Evolutionary conservation across 1,140 invertebrate genomes (phyloP), one percentile per base, ranked within the genome.

Genomic region (Ridgeia piscesae): DNA sequence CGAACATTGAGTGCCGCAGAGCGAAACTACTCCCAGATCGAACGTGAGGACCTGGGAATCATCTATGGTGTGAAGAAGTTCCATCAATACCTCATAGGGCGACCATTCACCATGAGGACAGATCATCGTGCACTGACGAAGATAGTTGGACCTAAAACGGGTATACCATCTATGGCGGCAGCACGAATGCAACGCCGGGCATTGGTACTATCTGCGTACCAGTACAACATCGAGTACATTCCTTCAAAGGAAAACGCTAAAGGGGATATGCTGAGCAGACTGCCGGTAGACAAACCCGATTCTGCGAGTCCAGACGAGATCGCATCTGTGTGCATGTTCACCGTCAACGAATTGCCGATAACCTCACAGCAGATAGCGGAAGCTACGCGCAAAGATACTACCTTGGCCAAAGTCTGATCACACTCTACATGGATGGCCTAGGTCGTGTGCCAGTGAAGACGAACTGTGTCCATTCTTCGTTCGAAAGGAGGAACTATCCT

Each of bases 111-210:
- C 89, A 89, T 27, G 89, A 8, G 6, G 6, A 89, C 89, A 6
- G 89, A n/a, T n/a, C n/a, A n/a, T n/a, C n/a, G n/a, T n/a, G n/a
- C n/a, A n/a, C n/a, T n/a, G n/a, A n/a, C n/a, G 89, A 89, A 89
- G 89, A 89, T 89, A 35, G 8, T 91, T 35, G 91, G 91, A 34
- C 91, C 91, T 8, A 33, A 91, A 33, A 91, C 35, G 6, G 91
- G 94, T n/a, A 93, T 95, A 21, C 94, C 96, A 27, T 89, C 92
- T 1, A 94, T 94, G 77, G 91, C 94, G 6, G 94, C 95, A 33
- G 92, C 92, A 8, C 92, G 95, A 33, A 92, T 96, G 31, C 95
- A 96, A 92, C 93, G 95, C 14, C 96, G 95, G 94, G 94, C 95
- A 91, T 48, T 91, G 91, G 35, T 91, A 91, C 35, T 91, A 48